These are phyloP conservation scores for Caenorhabditis imperialis DNA, from an alignment of 2,888 invertebrate genomes.

Conservation along the genomic window DNA sequence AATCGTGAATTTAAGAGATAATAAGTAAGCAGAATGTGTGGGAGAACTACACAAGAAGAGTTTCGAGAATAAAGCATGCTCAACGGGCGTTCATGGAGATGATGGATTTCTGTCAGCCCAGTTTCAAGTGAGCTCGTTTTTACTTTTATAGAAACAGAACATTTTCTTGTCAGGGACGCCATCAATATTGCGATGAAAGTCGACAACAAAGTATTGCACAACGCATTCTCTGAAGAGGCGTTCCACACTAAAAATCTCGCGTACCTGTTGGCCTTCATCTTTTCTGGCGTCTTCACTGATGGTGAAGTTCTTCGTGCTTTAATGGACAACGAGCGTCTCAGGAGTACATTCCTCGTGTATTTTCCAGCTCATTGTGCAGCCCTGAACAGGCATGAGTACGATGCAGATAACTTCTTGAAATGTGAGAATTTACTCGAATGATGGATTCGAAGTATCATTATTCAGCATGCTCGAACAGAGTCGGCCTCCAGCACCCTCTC, in stretches of 20 bases:
- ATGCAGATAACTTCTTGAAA: too few relatives aligned
- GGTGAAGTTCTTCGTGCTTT: too few relatives aligned
- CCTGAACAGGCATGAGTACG: too few relatives aligned
- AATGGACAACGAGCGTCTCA: too few relatives aligned
- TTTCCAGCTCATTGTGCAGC: too few relatives aligned
- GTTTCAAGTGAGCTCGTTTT: too few relatives aligned
- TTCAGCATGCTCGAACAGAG: conserved; percentile 7
- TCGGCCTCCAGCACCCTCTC: background rate
- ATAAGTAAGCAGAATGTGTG: background rate
- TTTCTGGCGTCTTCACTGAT: conserved; percentile 7
- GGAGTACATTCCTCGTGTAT: too few relatives aligned
- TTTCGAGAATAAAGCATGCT: background rate
- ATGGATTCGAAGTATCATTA: too few relatives aligned
- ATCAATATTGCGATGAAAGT: background rate
- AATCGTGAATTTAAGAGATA: background rate
- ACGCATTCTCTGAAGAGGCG: background rate
- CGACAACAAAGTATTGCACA: background rate
- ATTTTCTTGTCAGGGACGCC: too few relatives aligned
- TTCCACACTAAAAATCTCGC: background rate
- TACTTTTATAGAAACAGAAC: background rate
- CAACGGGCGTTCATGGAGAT: background rate
- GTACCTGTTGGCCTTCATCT: conserved; percentile 1
- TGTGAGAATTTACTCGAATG: background rate
- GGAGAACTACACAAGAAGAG: background rate
- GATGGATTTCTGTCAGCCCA: background rate